Base-by-base conservation (phyloP, 1,140 invertebrate species). In the Sinonovacula constricta region DNA sequence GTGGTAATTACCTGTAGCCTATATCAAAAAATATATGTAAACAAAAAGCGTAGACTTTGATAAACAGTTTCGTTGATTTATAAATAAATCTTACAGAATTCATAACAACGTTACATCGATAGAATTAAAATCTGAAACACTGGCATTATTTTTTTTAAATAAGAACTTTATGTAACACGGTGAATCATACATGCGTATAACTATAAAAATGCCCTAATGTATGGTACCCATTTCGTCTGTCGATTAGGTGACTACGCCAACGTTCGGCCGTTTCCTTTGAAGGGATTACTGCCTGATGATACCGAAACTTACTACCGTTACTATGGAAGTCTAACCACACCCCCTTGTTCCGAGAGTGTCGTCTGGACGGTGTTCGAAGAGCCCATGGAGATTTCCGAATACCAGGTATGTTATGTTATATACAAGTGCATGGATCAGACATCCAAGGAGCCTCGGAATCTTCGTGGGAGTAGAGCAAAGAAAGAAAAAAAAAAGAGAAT, bases 271-370 rank as follows among this genome's bases (percentile, higher is more conserved):
- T 79, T 82, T 45, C 63, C 83, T 5, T 83, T 89, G 30, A 85
- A 87, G 59, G 79, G 74, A 3, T 69, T 88, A 14, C n/a, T 88
- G 14, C 84, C 86, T 0, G 26, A 45, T 24, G 71, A 83, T 28
- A 28, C 72, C 10, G 75, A 75, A 18, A 65, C 62, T 12, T 89
- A 82, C 87, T 95, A 93, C 85, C 91, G 93, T 3, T 96, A 96
- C 83, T 75, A 91, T 1, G 95, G 95, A 2, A 95, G 94, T 0
- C 88, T 96, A 56, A 96, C 95, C 4, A 95, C 95, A 1, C 95
- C 95, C 1, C 91, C 89, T 3, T 96, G 95, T 79, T 92, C 92
- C 31, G 94, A 95, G 86, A 91, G 92, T 18, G 94, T 96, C 1
- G 92, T 93, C 1, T 96, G 95, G 95, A 94, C 94, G 3, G 91